Evolutionary conservation across 2,888 invertebrate species (phyloP).

Genomic region (Eupithecia abbreviata): DNA sequence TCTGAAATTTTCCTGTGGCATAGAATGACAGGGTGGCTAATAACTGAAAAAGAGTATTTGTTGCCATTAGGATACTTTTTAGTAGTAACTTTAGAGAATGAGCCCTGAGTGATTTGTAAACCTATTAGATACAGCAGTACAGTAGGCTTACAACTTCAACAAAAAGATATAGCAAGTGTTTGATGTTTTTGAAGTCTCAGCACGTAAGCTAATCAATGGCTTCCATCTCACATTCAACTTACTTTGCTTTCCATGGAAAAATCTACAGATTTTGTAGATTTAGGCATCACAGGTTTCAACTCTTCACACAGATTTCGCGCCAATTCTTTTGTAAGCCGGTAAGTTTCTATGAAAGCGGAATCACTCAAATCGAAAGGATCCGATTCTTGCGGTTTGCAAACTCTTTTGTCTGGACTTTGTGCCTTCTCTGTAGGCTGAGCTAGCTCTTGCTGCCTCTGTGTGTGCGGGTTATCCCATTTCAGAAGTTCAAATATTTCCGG

Average conservation of each 20-base stretch:
- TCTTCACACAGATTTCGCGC: slow-evolving; percentile 71
- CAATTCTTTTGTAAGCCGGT: slow-evolving; percentile 71
- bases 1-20: slow-evolving; percentile 75
- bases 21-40: slow-evolving; percentile 74
- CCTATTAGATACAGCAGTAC: neutral
- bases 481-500: slow-evolving; percentile 76
- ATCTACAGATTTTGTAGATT: slow-evolving; percentile 72
- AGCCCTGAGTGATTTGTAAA: neutral
- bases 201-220: slow-evolving; percentile 14
- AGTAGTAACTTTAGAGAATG: neutral
- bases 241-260: slow-evolving; percentile 78
- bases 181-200: neutral
- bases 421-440: slow-evolving; percentile 66
- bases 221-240: slow-evolving; percentile 37
- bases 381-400: slow-evolving; percentile 63
- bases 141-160: neutral
- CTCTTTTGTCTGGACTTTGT: slow-evolving; percentile 70
- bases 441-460: slow-evolving; percentile 61
- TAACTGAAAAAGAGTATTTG: slow-evolving; percentile 55
- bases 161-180: neutral
- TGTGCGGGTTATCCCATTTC: slow-evolving; percentile 77
- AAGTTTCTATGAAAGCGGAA: slow-evolving; percentile 68
- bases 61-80: neutral
- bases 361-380: slow-evolving; percentile 75
- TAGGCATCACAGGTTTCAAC: slow-evolving; percentile 74